Percentiles rank a stretch among this genome's conserved stretches.
Evolutionary conservation across 1,140 invertebrate genomes (phyloP).

Genomic region (Ladona fulva): DNA sequence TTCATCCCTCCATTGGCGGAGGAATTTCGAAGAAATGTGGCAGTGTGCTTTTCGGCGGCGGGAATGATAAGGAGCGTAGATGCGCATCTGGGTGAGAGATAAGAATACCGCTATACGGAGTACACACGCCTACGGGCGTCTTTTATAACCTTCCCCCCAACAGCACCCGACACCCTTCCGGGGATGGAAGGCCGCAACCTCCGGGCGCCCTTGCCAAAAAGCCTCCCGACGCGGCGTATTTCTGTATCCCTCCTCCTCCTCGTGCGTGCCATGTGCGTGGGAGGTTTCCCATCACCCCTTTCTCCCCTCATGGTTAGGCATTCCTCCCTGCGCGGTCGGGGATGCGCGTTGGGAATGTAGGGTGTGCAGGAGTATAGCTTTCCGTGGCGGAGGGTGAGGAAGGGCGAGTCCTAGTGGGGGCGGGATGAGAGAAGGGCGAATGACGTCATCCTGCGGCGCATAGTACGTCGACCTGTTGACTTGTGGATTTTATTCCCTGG

Average conservation of each 20-base stretch:
- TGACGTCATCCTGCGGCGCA: constrained; percentile 4
- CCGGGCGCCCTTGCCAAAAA: not conserved
- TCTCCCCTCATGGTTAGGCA: not conserved
- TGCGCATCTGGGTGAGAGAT: no score
- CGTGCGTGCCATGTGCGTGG: not conserved
- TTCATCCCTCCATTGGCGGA: no score
- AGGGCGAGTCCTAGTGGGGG: not conserved
- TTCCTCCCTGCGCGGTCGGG: not conserved
- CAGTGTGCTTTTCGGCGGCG: no score
- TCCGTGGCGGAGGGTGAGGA: not conserved
- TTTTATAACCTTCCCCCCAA: not conserved
- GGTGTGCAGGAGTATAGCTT: not conserved
- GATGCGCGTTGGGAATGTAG: not conserved
- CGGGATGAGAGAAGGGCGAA: not conserved
- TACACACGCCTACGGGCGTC: not conserved
- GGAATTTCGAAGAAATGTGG: no score
- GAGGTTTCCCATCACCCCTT: not conserved
- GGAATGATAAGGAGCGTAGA: no score
- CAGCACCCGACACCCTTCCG: not conserved
- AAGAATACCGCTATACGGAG: no score
- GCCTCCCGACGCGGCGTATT: not conserved
- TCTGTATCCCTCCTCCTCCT: not conserved
- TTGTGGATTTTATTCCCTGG: constrained; percentile 1
- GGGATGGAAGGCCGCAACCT: not conserved
- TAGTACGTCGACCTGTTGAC: constrained; percentile 5